Evolutionary conservation across 1,140 invertebrate species (phyloP).

Genomic region (Orchesella cincta): DNA sequence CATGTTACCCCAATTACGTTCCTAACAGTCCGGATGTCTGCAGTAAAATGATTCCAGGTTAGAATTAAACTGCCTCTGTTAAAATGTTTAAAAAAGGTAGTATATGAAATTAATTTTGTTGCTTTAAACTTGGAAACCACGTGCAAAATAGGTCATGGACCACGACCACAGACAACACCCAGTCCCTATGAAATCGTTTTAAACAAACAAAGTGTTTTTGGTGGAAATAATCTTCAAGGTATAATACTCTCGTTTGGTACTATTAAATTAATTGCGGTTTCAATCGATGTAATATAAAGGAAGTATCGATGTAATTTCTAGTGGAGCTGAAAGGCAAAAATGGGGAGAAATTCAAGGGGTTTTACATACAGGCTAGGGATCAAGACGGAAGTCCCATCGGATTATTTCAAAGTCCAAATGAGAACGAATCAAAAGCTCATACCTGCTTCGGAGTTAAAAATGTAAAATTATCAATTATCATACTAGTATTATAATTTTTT

Average conservation of each 20-base stretch:
- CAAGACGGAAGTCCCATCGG: slow-evolving; percentile 19
- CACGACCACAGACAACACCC: neutral
- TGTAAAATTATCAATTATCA: neutral
- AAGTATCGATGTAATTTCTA: neutral
- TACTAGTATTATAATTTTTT: neutral
- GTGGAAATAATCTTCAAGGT: slow-evolving; percentile 27
- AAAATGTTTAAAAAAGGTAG: too few relatives aligned
- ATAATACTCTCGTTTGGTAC: neutral
- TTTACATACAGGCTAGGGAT: slow-evolving; percentile 60
- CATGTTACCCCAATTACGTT: slow-evolving; percentile 10
- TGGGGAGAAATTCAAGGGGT: slow-evolving; percentile 58
- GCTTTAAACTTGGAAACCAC: neutral
- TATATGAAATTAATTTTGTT: neutral
- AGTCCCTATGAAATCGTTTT: neutral
- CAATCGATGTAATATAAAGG: neutral
- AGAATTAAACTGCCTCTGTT: neutral
- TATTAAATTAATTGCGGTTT: neutral
- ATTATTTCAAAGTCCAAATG: slow-evolving; percentile 16
- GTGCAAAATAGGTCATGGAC: neutral
- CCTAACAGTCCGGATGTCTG: slow-evolving; percentile 18
- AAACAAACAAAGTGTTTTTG: neutral
- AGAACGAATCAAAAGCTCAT: neutral
- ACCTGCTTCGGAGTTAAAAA: neutral
- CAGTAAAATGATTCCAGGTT: slow-evolving; percentile 35
- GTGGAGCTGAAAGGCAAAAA: neutral